Conservation (phyloP, 2,888 invertebrate genomes). For the Rhynchonema sp. region DNA sequence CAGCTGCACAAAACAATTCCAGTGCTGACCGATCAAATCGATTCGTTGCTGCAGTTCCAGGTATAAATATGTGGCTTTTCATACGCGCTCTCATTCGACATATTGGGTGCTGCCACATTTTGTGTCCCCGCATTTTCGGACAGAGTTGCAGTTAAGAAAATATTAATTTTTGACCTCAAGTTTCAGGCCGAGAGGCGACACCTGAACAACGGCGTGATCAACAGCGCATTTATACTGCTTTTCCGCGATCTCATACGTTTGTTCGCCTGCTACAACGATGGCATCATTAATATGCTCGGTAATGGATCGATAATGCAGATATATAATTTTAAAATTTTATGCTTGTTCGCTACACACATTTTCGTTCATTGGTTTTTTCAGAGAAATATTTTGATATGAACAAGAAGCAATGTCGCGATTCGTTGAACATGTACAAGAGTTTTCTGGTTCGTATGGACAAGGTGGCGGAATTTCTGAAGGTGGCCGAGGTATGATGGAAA, state of each 20-base stretch:
- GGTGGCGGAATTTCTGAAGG: constrained; percentile 85
- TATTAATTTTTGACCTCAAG: no score
- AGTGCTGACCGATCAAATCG: constrained; percentile 79
- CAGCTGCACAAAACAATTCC: constrained; percentile 78
- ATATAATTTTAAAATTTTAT: neutral
- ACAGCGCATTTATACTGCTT: constrained; percentile 93
- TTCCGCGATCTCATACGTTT: constrained; percentile 95
- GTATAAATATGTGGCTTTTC: no score
- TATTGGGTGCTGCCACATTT: no score
- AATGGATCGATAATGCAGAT: neutral
- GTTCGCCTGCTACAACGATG: constrained; percentile 99
- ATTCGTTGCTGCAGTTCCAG: constrained; percentile 87
- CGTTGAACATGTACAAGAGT: constrained; percentile 91
- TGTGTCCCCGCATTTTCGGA: no score
- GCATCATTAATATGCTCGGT: constrained; percentile 73
- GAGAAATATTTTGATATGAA: constrained; percentile 99
- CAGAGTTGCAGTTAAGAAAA: no score
- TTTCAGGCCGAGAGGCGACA: constrained; percentile 52
- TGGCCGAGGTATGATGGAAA: constrained; percentile 39
- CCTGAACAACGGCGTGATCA: constrained; percentile 92
- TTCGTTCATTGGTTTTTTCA: constrained; percentile 16
- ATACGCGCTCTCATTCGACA: no score
- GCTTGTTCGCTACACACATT: neutral
- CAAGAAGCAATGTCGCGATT: constrained; percentile 92
- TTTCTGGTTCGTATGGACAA: constrained; percentile 91